Conservation (phyloP, 1,140 invertebrate genomes). For the Pogonus chalceus region DNA sequence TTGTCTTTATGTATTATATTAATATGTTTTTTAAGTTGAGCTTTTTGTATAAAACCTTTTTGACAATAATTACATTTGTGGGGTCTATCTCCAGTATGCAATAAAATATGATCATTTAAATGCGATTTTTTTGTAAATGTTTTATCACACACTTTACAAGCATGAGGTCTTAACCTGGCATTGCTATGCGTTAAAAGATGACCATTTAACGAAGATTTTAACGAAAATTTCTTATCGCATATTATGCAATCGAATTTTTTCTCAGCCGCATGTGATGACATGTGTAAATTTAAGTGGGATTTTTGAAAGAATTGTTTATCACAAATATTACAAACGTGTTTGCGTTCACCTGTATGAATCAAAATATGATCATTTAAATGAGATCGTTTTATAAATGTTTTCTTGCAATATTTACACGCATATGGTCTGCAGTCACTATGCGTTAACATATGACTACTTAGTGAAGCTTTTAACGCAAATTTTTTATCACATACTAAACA, state of each 20-base stretch:
- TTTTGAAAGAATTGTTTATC: neutral
- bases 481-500: conserved; percentile 22
- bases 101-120: neutral
- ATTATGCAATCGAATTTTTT: neutral
- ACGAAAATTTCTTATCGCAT: conserved; percentile 26
- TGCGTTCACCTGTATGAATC: neutral
- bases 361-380: conserved; percentile 8
- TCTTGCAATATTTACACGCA: conserved; percentile 23
- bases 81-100: neutral
- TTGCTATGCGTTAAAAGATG: conserved; percentile 27
- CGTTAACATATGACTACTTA: conserved; percentile 28
- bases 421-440: conserved; percentile 26
- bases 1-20: no score
- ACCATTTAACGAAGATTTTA: conserved; percentile 26
- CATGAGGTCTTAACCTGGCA: conserved; percentile 25
- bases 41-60: no score
- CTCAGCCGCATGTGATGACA: neutral
- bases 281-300: neutral
- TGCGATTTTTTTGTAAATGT: conserved; percentile 24
- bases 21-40: no score
- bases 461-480: conserved; percentile 27
- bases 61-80: no score
- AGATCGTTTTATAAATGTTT: conserved; percentile 24
- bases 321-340: neutral
- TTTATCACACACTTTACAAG: conserved; percentile 24